A percentile compares a stretch with the other conserved stretches of the same genome.
Conservation (phyloP, 2,888 invertebrate species). For the Leptopilina syphax region DNA sequence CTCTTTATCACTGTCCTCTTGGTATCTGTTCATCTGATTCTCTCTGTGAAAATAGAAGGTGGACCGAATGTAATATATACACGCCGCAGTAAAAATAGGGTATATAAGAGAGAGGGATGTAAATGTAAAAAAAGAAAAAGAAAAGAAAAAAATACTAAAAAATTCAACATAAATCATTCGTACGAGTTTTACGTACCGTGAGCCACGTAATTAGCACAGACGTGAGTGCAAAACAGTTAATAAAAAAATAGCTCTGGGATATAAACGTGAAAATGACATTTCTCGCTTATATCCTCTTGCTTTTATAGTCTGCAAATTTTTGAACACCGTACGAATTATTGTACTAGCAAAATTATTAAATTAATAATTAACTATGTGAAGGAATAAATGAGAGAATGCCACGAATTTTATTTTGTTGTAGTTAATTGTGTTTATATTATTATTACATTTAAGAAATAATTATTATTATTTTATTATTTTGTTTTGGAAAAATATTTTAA, state of each 20-base stretch:
- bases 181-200: not conserved
- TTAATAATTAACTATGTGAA: not conserved
- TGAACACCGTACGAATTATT: conserved; percentile 31
- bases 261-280: conserved; percentile 53
- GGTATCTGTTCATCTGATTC: conserved; percentile 8
- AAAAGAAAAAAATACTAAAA: not conserved
- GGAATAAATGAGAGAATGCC: no score
- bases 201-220: conserved; percentile 53
- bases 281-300: conserved; percentile 44
- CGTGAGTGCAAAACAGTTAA: conserved; percentile 51
- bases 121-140: not conserved
- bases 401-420: no score
- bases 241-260: conserved; percentile 52
- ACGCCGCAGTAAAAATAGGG: not conserved
- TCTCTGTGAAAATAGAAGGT: not conserved
- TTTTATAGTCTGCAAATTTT: conserved; percentile 52
- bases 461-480: no score
- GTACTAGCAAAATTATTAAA: conserved; percentile 32
- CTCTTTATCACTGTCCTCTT: not conserved
- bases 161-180: conserved; percentile 19
- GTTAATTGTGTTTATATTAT: no score
- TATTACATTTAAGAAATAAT: no score
- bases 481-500: no score
- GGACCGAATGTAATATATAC: not conserved
- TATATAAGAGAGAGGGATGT: not conserved